Percentiles rank a stretch among this genome's conserved stretches.
These are phyloP conservation scores for Hippolais icterina DNA, from an alignment of 2,113 vertebrate genomes.

Conservation along the genomic window DNA sequence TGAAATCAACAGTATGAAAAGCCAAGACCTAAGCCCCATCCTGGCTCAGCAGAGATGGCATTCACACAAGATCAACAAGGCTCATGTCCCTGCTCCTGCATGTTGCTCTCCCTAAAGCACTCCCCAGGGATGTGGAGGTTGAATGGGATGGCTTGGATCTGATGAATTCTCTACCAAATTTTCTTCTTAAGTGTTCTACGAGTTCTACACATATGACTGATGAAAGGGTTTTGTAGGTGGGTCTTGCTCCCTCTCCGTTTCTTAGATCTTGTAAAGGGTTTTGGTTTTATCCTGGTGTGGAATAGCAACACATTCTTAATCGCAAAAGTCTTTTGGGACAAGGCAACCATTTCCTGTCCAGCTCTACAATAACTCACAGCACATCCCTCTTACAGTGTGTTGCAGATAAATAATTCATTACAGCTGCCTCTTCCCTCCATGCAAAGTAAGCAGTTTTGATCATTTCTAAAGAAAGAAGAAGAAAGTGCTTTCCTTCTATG, in stretches of 20 bases:
- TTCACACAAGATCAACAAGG: background rate
- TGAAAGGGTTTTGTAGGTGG: background rate
- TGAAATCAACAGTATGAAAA: background rate
- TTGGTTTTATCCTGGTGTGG: background rate
- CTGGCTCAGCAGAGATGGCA: background rate
- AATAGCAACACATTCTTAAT: background rate
- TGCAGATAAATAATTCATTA: slow-evolving; percentile 43
- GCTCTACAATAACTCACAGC: slow-evolving; percentile 31
- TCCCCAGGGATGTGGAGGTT: background rate
- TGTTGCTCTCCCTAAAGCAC: background rate
- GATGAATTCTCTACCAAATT: background rate
- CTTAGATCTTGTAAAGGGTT: background rate
- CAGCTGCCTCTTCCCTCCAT: background rate
- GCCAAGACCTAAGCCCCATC: background rate
- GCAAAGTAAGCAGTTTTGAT: background rate
- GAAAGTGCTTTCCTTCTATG: slow-evolving; percentile 1
- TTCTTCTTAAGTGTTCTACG: background rate
- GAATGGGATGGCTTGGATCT: background rate
- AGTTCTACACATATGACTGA: background rate
- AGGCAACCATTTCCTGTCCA: slow-evolving; percentile 2
- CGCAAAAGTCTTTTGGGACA: slow-evolving; percentile 27
- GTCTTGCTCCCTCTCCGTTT: background rate
- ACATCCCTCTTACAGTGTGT: background rate
- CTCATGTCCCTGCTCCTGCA: background rate
- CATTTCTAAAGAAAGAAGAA: background rate